Conservation (phyloP, 2,113 vertebrate species). For the Castor canadensis region DNA sequence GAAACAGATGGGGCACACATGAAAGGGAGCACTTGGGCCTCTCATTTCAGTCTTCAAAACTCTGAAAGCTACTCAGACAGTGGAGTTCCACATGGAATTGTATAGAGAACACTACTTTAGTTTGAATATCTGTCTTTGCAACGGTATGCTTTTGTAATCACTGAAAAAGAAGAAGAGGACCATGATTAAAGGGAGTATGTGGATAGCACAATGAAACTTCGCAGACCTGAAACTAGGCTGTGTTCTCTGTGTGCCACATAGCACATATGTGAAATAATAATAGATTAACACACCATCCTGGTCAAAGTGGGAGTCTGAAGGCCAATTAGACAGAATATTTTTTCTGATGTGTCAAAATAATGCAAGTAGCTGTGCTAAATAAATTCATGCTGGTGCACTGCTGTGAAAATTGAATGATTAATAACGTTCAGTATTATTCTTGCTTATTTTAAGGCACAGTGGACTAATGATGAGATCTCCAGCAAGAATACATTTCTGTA, state of each 20-base stretch:
- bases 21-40: background rate
- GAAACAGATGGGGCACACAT: rapidly evolving
- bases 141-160: background rate
- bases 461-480: slow-evolving; percentile 7
- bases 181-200: background rate
- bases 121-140: background rate
- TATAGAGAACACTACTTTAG: background rate
- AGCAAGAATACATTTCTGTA: background rate
- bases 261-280: slow-evolving; percentile 68
- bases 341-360: slow-evolving; percentile 81
- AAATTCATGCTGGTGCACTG: slow-evolving; percentile 64
- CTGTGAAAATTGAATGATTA: slow-evolving; percentile 77
- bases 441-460: slow-evolving; percentile 48
- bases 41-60: background rate
- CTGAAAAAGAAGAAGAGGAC: background rate
- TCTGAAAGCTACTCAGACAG: background rate
- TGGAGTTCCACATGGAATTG: background rate
- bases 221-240: slow-evolving; percentile 53
- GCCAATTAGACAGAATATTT: slow-evolving; percentile 75
- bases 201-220: slow-evolving; percentile 39
- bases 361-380: slow-evolving; percentile 77
- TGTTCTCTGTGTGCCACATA: slow-evolving; percentile 27
- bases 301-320: slow-evolving; percentile 79
- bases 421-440: slow-evolving; percentile 66
- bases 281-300: slow-evolving; percentile 72